These are phyloP conservation scores for Thrips palmi DNA, from an alignment of 1,140 invertebrate species.

Conservation along the genomic window DNA sequence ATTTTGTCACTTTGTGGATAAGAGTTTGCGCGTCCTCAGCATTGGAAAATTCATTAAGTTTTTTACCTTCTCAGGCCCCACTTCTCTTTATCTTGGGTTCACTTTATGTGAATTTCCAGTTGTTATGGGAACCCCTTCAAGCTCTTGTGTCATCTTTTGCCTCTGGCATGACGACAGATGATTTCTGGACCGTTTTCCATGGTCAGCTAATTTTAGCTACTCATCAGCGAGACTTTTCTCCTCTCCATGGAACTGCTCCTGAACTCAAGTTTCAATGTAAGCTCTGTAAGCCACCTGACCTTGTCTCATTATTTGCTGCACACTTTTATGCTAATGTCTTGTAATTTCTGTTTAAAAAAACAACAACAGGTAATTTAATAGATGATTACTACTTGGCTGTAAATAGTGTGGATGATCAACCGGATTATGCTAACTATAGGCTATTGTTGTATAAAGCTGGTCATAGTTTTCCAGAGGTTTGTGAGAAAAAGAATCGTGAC, in stretches of 20 bases:
- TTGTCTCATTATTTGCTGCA: too few species aligned
- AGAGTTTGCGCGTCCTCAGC: too few species aligned
- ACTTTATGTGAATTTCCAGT: conserved; percentile 70
- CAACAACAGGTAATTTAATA: too few species aligned
- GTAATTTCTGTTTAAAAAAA: too few species aligned
- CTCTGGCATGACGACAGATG: conserved; percentile 33
- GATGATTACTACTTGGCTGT: too few species aligned
- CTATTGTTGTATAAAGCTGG: conserved; percentile 64
- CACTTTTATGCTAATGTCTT: too few species aligned
- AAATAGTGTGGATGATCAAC: conserved; percentile 33
- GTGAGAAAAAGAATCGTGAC: conserved; percentile 60
- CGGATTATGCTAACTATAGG: conserved; percentile 56
- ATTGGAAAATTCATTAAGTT: conserved; percentile 11
- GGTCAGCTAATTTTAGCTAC: too few species aligned
- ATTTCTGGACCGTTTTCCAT: conserved; percentile 64
- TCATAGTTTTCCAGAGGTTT: conserved; percentile 45
- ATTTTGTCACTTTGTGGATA: too few species aligned
- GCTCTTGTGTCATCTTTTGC: conserved; percentile 56
- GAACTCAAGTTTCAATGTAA: too few species aligned
- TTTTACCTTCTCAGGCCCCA: conserved; percentile 31
- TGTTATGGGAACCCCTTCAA: conserved; percentile 68
- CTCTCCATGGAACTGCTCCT: too few species aligned
- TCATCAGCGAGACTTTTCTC: too few species aligned
- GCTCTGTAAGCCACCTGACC: too few species aligned
- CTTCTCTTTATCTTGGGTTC: conserved; percentile 63